Conservation (phyloP, 2,113 vertebrate genomes). For the Nyctibius bracteatus region DNA sequence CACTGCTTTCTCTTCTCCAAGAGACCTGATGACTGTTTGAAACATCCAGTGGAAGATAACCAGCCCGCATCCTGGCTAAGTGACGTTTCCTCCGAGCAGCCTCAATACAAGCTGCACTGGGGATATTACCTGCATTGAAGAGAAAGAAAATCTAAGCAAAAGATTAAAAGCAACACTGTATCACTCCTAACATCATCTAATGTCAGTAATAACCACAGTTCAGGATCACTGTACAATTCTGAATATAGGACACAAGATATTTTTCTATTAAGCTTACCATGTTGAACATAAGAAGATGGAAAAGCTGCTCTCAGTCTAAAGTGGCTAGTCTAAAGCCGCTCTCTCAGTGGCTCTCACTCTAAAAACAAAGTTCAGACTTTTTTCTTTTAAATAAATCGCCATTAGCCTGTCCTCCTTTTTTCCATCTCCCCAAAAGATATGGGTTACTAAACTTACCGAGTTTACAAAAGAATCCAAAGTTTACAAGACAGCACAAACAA, state of each 20-base stretch:
- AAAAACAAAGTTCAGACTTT: not conserved
- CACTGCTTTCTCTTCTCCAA: constrained; percentile 40
- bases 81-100: constrained; percentile 77
- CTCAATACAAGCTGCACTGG: constrained; percentile 67
- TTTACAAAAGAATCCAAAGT: not conserved
- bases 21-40: constrained; percentile 17
- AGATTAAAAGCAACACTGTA: not conserved
- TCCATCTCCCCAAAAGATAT: not conserved
- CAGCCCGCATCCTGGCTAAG: constrained; percentile 67
- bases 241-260: not conserved
- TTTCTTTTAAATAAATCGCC: not conserved
- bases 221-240: not conserved
- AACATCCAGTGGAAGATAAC: constrained; percentile 80
- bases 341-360: too few species aligned
- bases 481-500: not conserved
- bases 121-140: constrained; percentile 72
- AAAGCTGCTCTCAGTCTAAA: not conserved
- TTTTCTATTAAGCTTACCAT: not conserved
- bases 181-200: not conserved
- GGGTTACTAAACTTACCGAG: fast-evolving
- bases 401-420: not conserved
- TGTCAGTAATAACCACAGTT: not conserved
- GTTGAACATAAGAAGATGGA: not conserved
- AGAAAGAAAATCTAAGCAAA: not conserved
- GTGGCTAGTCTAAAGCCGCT: too few species aligned